A percentile compares a stretch with the other conserved stretches of the same genome.
phyloP scores from a whole-genome alignment of 2,888 invertebrate genomes.

The Andrena bicolor region DNA sequence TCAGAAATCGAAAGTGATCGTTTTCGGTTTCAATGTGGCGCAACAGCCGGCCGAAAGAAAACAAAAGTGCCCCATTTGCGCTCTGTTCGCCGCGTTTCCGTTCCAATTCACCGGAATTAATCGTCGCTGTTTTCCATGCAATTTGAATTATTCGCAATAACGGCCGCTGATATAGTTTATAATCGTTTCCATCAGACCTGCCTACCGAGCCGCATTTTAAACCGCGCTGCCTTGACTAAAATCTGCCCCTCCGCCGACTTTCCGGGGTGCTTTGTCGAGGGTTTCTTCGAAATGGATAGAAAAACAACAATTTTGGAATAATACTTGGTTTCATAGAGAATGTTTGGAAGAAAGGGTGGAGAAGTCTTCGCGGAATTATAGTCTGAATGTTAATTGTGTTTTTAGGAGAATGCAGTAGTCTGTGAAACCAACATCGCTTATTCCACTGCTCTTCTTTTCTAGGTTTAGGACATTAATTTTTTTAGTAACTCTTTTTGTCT shows the following conservation, averaged over 20 bases:
- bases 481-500: no score
- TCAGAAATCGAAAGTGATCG: constrained; percentile 81
- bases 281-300: no score
- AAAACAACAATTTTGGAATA: no score
- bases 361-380: no score
- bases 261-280: neutral
- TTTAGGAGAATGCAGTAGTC: no score
- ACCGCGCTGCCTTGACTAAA: constrained; percentile 50
- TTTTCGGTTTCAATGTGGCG: constrained; percentile 69
- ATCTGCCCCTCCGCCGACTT: constrained; percentile 22
- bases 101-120: constrained; percentile 70
- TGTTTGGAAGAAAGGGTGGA: no score
- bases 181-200: constrained; percentile 53
- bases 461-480: no score
- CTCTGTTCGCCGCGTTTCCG: constrained; percentile 58
- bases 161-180: constrained; percentile 47
- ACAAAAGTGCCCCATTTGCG: constrained; percentile 50
- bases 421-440: no score
- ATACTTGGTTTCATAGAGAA: no score
- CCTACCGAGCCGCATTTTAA: constrained; percentile 61
- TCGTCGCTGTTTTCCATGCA: constrained; percentile 63
- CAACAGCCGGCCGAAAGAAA: constrained; percentile 59
- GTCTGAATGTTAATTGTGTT: no score
- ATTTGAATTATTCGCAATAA: constrained; percentile 72
- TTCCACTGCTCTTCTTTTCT: no score